Percentiles rank a stretch among this genome's conserved stretches.
These are phyloP conservation scores for Villa cingulata DNA, from an alignment of 2,888 invertebrate species.

Conservation along the genomic window DNA sequence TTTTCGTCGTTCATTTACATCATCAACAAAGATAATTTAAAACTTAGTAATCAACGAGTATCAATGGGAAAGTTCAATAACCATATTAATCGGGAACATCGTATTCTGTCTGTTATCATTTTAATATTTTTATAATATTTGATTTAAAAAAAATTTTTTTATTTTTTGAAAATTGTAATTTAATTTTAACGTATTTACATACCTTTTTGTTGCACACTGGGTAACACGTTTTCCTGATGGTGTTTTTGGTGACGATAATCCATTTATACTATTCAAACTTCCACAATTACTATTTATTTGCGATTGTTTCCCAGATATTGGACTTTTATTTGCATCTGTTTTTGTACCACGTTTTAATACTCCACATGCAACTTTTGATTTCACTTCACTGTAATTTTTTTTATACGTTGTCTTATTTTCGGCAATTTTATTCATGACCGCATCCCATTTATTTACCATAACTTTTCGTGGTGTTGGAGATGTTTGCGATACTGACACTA, in stretches of 20 bases:
- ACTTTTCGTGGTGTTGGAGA: not conserved
- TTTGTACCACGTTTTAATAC: constrained; percentile 27
- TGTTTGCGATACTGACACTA: not conserved
- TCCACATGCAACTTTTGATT: constrained; percentile 62
- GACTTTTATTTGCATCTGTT: constrained; percentile 8
- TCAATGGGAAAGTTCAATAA: too few species aligned
- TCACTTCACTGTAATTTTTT: constrained; percentile 69
- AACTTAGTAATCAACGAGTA: too few species aligned
- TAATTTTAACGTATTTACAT: constrained; percentile 17
- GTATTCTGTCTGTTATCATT: too few species aligned
- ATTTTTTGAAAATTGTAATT: too few species aligned
- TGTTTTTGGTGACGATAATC: constrained; percentile 19
- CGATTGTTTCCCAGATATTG: constrained; percentile 4
- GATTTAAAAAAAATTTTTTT: too few species aligned
- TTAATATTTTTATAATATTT: too few species aligned
- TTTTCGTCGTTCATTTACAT: too few species aligned
- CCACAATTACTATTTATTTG: constrained; percentile 10
- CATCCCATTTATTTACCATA: constrained; percentile 52
- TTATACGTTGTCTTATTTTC: constrained; percentile 56
- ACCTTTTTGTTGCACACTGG: constrained; percentile 25
- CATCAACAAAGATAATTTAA: too few species aligned
- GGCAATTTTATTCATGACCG: constrained; percentile 70
- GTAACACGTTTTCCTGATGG: constrained; percentile 17
- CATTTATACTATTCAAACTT: constrained; percentile 14
- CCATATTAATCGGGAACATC: too few species aligned